Base-by-base conservation (phyloP, 2,797 vertebrate genomes). In the Lycodopsis pacificus region DNA sequence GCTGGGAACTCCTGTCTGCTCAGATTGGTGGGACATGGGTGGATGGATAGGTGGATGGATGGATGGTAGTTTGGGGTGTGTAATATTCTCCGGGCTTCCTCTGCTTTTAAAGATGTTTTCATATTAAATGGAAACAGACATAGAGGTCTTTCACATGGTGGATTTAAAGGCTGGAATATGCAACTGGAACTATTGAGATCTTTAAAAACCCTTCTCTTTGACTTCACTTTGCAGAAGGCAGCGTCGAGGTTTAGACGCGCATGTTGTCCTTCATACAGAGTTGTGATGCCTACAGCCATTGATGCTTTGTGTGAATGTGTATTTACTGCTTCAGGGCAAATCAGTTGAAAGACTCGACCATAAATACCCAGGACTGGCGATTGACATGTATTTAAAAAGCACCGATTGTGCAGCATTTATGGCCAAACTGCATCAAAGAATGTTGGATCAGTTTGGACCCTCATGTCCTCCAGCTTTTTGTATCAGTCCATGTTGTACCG, bases 1-100 rank as follows among this genome's bases (percentile, higher is more conserved):
- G 91, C 85, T 67, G 79, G 87, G 72, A 89, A 86, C 58, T 86
- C 91, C 73, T 93, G 89, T 80, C 86, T 94, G 76, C 85, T 93
- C 57, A 79, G 76, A 89, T 77, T 93, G 93, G 91, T 94, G 92
- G 88, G 91, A 81, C 19, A 42, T 36, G 54, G 27, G 76, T 69
- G 77, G 17, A 34, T 27, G 57, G 34, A 12, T 73, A 56, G 6
- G 58, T 65, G 58, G 46, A 48, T 20, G 38, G 2, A 32, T 48
- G 14, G 30, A 2, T 25, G 51, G 64, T 54, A 25, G n/a, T 25
- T 13, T 22, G 51, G 22, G 65, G 22, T 78, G 38, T 53, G 66
- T 40, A 40, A 61, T 65, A 13, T 65, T 32, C 30, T 5, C 30
- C 30, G 30, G 30, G 5, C 30, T 1, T 7, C 32, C 32, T 12